These are phyloP conservation scores for Sterna hirundo DNA, from an alignment of 2,113 vertebrate genomes.

Conservation along the genomic window DNA sequence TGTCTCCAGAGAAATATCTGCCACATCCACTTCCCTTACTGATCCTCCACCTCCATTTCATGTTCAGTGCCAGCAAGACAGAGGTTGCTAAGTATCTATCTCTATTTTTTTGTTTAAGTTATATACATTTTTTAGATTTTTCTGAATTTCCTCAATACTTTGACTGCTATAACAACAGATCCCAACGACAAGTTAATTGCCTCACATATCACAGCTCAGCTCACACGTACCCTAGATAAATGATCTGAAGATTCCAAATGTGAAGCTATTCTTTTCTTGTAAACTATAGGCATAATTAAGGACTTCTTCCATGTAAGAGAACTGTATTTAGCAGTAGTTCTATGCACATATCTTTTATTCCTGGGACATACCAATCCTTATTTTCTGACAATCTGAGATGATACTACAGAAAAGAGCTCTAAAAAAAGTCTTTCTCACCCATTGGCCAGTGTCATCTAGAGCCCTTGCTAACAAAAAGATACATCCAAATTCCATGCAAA, in stretches of 20 bases:
- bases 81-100: neutral
- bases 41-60: neutral
- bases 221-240: neutral
- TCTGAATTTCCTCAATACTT: neutral
- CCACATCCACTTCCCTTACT: neutral
- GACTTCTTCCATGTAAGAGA: neutral
- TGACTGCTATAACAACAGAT: neutral
- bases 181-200: neutral
- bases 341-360: neutral
- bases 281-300: neutral
- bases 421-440: neutral
- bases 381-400: neutral
- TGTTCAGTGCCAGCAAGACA: neutral
- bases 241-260: neutral
- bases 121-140: neutral
- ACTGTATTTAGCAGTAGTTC: neutral
- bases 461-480: neutral
- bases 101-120: neutral
- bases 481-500: neutral
- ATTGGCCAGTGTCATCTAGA: neutral
- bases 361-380: accelerated
- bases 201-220: neutral
- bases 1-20: neutral
- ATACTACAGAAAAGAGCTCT: neutral
- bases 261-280: neutral